Conservation (phyloP, 2,113 vertebrate genomes). For the Desmodus rotundus region DNA sequence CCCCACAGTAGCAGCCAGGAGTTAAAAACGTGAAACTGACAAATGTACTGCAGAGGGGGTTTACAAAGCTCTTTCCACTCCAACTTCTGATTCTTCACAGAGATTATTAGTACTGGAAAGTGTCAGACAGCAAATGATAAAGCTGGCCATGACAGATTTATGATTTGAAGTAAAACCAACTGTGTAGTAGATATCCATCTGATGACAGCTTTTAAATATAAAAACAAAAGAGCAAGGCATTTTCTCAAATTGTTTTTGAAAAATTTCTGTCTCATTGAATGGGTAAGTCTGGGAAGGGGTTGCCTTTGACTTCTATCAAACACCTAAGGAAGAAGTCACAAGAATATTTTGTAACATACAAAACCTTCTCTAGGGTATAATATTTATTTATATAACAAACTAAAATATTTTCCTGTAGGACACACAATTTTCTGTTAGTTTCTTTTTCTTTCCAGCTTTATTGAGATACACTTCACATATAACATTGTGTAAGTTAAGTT, state of each 20-base stretch:
- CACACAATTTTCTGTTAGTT: not conserved
- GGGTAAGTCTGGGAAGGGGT: not conserved
- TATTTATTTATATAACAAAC: not conserved
- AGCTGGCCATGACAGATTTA: slow-evolving; percentile 56
- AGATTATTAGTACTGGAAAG: slow-evolving; percentile 55
- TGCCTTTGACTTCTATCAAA: not conserved
- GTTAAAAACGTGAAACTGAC: slow-evolving; percentile 70
- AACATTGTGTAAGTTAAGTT: not conserved
- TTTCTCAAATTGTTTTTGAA: slow-evolving; percentile 45
- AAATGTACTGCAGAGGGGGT: slow-evolving; percentile 50
- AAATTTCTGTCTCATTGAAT: not conserved
- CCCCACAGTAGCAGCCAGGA: slow-evolving; percentile 57
- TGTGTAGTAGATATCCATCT: slow-evolving; percentile 41
- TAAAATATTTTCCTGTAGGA: not conserved
- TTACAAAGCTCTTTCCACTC: slow-evolving; percentile 53
- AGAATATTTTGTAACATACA: not conserved
- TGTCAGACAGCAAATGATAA: slow-evolving; percentile 67
- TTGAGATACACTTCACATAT: not conserved
- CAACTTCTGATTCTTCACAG: slow-evolving; percentile 63
- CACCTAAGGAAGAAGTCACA: not conserved
- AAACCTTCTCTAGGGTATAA: not conserved
- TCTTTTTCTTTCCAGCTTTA: not conserved
- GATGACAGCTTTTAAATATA: slow-evolving; percentile 63
- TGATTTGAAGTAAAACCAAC: slow-evolving; percentile 58
- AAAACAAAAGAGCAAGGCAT: slow-evolving; percentile 60